Percentiles rank a stretch among this genome's conserved stretches.
These are phyloP conservation scores for Lasioglossum lativentre DNA, from an alignment of 2,888 invertebrate species.

Conservation along the genomic window DNA sequence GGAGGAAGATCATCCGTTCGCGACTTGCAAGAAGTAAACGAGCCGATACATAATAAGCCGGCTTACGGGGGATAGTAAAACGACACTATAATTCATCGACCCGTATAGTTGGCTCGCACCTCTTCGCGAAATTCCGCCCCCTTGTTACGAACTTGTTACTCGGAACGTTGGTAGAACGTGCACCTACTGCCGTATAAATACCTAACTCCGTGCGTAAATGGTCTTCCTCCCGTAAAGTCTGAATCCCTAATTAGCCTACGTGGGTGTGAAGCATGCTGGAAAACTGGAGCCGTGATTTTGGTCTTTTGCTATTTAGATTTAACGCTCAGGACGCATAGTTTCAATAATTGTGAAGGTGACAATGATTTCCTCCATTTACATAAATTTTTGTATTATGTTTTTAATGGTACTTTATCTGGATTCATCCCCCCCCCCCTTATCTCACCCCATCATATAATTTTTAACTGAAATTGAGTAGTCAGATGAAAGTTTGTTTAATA, in stretches of 20 bases:
- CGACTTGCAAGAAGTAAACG: neutral
- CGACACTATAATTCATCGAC: slow-evolving; percentile 6
- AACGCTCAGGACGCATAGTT: too few species aligned
- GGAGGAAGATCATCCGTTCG: neutral
- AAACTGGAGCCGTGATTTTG: neutral
- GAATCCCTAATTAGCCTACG: neutral
- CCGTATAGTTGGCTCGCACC: neutral
- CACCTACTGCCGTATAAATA: neutral
- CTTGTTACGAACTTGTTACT: neutral
- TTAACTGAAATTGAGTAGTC: neutral
- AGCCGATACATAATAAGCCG: slow-evolving; percentile 7
- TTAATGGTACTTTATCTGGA: too few species aligned
- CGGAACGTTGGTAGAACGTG: neutral
- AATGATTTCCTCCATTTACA: too few species aligned
- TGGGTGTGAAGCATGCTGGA: neutral
- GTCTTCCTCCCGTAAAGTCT: neutral
- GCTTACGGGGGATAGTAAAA: neutral
- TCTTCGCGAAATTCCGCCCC: neutral
- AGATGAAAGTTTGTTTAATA: too few species aligned
- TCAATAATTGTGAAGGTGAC: too few species aligned
- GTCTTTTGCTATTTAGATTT: neutral
- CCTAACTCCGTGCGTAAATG: neutral
- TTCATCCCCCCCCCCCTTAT: too few species aligned
- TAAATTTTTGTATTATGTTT: too few species aligned
- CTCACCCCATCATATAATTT: too few species aligned